Evolutionary conservation across 2,888 invertebrate genomes (phyloP).

Genomic region (Hymenopus coronatus): DNA sequence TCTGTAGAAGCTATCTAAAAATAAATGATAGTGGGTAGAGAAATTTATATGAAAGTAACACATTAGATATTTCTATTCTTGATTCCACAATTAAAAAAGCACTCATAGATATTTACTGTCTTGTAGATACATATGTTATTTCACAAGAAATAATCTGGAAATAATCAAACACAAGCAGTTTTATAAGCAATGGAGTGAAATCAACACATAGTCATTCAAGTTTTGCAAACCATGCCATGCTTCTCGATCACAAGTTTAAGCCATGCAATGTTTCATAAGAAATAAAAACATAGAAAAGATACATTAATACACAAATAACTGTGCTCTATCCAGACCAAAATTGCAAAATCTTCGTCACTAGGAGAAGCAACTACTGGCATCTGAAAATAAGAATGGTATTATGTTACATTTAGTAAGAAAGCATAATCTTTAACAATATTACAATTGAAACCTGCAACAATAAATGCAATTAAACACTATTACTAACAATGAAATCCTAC

Average conservation of each 20-base stretch:
- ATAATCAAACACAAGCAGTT: no score
- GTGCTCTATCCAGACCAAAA: conserved; percentile 35
- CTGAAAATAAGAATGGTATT: conserved; percentile 35
- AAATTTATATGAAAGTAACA: no score
- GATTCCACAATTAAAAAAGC: no score
- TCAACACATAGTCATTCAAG: no score
- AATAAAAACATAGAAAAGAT: not conserved
- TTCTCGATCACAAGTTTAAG: not conserved
- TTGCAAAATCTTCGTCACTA: conserved; percentile 37
- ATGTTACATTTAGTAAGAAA: not conserved
- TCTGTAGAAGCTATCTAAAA: no score
- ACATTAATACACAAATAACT: not conserved
- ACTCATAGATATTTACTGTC: no score
- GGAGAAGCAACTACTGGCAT: conserved; percentile 39
- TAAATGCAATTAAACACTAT: not conserved
- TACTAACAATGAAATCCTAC: not conserved
- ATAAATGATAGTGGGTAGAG: no score
- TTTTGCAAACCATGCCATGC: no score
- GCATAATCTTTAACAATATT: not conserved
- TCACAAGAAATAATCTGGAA: no score
- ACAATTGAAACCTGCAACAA: not conserved
- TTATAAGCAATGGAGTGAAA: no score
- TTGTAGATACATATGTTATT: no score
- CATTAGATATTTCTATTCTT: no score
- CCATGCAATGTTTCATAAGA: not conserved